A percentile compares a stretch with the other conserved stretches of the same genome.
Evolutionary conservation across 1,140 invertebrate genomes (phyloP).

Genomic region (Diorhabda carinulata): DNA sequence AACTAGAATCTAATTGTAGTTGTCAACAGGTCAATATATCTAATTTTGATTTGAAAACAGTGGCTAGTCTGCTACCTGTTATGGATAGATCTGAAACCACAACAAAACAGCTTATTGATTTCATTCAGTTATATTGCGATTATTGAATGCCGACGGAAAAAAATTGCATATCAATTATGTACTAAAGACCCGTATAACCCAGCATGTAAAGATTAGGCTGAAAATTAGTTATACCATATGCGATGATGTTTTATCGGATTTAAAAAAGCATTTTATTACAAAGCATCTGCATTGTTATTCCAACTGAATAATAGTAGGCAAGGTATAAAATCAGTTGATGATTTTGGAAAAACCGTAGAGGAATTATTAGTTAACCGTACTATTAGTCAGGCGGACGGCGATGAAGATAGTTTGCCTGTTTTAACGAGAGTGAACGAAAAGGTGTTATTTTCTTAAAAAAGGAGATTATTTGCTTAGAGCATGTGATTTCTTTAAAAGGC

Average conservation of each 20-base stretch:
- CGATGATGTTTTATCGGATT: background rate
- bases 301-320: too few species aligned
- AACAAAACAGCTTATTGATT: conserved; percentile 11
- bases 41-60: conserved; percentile 13
- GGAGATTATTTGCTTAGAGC: too few species aligned
- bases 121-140: conserved; percentile 8
- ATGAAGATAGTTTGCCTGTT: too few species aligned
- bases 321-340: too few species aligned
- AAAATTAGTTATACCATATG: background rate
- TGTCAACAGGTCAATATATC: background rate
- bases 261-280: background rate
- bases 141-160: background rate
- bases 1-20: too few species aligned
- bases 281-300: background rate
- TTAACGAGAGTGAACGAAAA: too few species aligned
- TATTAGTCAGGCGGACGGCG: too few species aligned
- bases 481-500: too few species aligned
- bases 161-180: conserved; percentile 15
- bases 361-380: too few species aligned
- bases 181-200: background rate
- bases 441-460: too few species aligned
- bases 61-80: background rate
- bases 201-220: background rate
- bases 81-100: conserved; percentile 4
- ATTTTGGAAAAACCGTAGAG: too few species aligned